These are phyloP conservation scores for Pyralis farinalis DNA, from an alignment of 2,888 invertebrate genomes.

Conservation along the genomic window DNA sequence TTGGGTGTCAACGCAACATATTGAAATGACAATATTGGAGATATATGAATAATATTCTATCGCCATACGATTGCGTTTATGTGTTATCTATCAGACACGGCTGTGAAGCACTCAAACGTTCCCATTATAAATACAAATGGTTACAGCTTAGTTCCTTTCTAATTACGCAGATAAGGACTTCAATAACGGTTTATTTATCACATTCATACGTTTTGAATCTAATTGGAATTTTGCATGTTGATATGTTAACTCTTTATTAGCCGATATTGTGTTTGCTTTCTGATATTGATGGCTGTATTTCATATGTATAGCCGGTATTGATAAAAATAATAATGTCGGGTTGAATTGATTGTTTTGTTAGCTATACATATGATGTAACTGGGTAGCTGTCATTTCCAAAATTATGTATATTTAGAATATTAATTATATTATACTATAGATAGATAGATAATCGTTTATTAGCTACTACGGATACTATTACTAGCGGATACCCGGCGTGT, in stretches of 20 bases:
- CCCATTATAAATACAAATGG: constrained; percentile 74
- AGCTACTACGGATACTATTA: too few species aligned
- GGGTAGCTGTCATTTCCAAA: too few species aligned
- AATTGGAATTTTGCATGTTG: constrained; percentile 80
- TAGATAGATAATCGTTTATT: too few species aligned
- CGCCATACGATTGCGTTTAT: constrained; percentile 29
- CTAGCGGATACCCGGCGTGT: too few species aligned
- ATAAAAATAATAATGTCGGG: constrained; percentile 25
- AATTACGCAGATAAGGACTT: constrained; percentile 77
- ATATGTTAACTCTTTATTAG: constrained; percentile 76
- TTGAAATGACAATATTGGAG: too few species aligned
- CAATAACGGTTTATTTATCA: constrained; percentile 78
- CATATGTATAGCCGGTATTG: constrained; percentile 56
- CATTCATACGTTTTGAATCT: constrained; percentile 76
- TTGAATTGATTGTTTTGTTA: too few species aligned
- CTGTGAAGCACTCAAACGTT: constrained; percentile 60
- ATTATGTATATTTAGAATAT: too few species aligned
- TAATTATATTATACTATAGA: too few species aligned
- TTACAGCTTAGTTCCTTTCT: constrained; percentile 77
- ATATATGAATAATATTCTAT: not conserved
- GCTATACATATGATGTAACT: too few species aligned
- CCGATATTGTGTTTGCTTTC: constrained; percentile 76
- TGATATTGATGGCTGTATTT: constrained; percentile 72
- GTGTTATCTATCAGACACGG: constrained; percentile 50
- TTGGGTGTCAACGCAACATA: too few species aligned